These are phyloP conservation scores for Harpia harpyja DNA, from an alignment of 2,797 vertebrate genomes.

Conservation along the genomic window DNA sequence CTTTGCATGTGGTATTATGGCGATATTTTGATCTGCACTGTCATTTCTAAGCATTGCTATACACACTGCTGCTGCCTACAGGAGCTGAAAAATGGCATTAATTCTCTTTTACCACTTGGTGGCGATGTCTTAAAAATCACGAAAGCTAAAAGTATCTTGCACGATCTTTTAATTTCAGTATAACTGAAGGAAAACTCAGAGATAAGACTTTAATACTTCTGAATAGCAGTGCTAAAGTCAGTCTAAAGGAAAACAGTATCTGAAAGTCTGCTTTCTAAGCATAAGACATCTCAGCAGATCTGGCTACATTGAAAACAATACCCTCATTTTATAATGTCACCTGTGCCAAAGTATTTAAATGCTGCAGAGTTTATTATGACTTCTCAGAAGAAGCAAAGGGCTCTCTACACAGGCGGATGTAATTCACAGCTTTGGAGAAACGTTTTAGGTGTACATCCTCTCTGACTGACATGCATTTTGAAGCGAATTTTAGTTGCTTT, in stretches of 20 bases:
- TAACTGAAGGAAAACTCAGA: neutral
- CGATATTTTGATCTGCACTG: rapidly evolving
- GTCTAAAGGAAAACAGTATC: neutral
- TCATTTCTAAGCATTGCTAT: neutral
- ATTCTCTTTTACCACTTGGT: conserved; percentile 10
- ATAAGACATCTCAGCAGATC: neutral
- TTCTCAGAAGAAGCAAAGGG: neutral
- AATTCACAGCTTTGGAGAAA: neutral
- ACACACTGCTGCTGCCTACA: neutral
- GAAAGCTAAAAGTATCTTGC: neutral
- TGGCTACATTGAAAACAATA: neutral
- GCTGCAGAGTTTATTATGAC: neutral
- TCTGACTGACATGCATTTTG: neutral
- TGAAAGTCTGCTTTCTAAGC: neutral
- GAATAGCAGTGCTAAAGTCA: neutral
- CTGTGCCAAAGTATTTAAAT: neutral
- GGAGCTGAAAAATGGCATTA: neutral
- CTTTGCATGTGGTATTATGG: neutral
- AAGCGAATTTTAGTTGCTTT: neutral
- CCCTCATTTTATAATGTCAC: neutral
- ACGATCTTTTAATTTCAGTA: rapidly evolving
- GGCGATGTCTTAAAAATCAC: conserved; percentile 52
- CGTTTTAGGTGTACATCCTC: neutral
- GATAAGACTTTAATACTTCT: neutral
- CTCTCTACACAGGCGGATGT: neutral